These are phyloP conservation scores for Hapalemur alaotrensis DNA, from an alignment of 2,797 vertebrate species.

Conservation along the genomic window DNA sequence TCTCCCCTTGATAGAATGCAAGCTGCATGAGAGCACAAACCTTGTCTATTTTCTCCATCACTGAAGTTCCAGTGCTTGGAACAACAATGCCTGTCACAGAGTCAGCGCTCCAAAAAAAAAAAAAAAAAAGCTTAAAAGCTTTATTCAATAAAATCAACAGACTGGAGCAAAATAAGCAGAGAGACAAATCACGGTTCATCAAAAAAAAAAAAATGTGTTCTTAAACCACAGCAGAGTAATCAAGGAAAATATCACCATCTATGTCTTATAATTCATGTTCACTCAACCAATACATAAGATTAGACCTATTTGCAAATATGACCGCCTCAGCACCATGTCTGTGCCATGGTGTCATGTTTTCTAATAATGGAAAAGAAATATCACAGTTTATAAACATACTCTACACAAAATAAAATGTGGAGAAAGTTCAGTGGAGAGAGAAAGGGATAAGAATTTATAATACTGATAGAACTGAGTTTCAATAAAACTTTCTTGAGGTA, in stretches of 20 bases:
- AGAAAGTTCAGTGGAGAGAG: not conserved
- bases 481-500: not conserved
- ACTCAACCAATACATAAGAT: slow-evolving; percentile 55
- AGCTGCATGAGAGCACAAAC: not conserved
- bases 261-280: slow-evolving; percentile 15
- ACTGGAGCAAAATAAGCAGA: not conserved
- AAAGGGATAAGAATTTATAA: not conserved
- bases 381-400: not conserved
- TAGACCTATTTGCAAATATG: slow-evolving; percentile 49
- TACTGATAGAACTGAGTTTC: not conserved
- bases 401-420: slow-evolving; percentile 1
- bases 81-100: not conserved
- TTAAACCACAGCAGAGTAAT: slow-evolving; percentile 42
- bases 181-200: not conserved
- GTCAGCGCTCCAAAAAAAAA: not conserved
- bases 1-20: not conserved
- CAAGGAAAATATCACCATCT: slow-evolving; percentile 46
- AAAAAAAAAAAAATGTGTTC: slow-evolving; percentile 21
- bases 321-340: slow-evolving; percentile 6
- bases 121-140: not conserved
- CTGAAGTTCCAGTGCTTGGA: not conserved
- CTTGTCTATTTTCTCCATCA: not conserved
- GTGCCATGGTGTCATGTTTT: not conserved
- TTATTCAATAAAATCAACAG: not conserved
- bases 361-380: slow-evolving; percentile 29